Evolutionary conservation across 2,888 invertebrate species (phyloP), one percentile per base, ranked within the genome.

Genomic region (Platycnemis pennipes): DNA sequence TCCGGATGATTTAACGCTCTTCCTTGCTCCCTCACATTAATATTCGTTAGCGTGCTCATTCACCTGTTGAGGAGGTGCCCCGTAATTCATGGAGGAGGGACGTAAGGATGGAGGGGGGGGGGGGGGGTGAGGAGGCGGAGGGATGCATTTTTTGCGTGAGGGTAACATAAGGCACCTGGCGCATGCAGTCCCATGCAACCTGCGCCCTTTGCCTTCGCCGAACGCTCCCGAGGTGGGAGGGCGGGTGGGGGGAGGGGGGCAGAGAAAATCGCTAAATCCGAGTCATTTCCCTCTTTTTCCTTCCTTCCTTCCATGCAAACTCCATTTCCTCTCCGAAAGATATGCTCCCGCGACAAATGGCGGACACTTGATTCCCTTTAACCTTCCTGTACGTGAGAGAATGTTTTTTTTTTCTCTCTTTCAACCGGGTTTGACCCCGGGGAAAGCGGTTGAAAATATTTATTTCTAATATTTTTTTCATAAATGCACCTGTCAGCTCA

Each of bases 41-140:
- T 77, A 77, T 77, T 77, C 77, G 77, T 77, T 77, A 77, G 77
- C 77, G 77, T 77, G 77, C 77, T 77, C 77, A 77, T 77, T 77
- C 77, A 77, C 77, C 77, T 77, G 77, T 77, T 77, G 77, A 77
- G 77, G 77, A 77, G 77, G 37, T 77, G 31, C 77, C 4, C 13
- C 77, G 77, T 77, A 37, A 77, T 77, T 77, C 37, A 77, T 77
- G 77, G 8, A 26, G 63, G 63, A 7, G 7, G 26, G n/a, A n/a
- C n/a, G 63, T 16, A 2, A 63, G n/a, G 37, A 13, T 7, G 77
- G 22, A 37, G 37, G 31, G 77, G 37, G 63, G n/a, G n/a, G n/a
- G 37, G 63, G 63, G 5, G 7, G 26, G 63, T 16, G 19, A 63
- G n/a, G 37, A 13, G 31, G 77, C 63, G 77, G 37, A 37, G 77